Evolutionary conservation across 30 jellyfish, hydroid and myxozoan species (phyloP).

Genomic region (Aurelia sp.): DNA sequence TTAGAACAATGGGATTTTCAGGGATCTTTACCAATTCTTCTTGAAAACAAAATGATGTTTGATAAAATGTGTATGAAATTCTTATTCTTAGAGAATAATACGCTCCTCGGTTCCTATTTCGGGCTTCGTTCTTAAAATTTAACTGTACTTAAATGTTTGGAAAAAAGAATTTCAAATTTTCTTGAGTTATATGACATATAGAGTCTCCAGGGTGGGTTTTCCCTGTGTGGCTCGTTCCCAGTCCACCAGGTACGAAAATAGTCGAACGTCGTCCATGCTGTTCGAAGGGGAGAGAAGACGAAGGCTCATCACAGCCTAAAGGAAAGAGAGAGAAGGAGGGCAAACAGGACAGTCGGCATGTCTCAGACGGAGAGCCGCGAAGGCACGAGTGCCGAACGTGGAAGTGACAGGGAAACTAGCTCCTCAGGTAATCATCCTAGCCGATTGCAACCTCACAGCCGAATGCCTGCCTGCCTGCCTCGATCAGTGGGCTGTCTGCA

Average conservation of each 20-base stretch:
- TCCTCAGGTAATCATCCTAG: conserved; percentile 54
- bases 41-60: too few relatives aligned
- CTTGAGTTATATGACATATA: too few relatives aligned
- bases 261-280: conserved; percentile 66
- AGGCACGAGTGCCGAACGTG: conserved; percentile 71
- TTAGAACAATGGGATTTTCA: too few relatives aligned
- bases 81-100: too few relatives aligned
- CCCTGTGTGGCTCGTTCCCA: conserved; percentile 73
- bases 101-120: too few relatives aligned
- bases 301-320: conserved; percentile 49
- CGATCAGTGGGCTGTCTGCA: not conserved
- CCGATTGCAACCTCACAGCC: conserved; percentile 24
- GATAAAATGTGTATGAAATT: too few relatives aligned
- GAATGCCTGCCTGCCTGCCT: conserved; percentile 19
- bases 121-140: too few relatives aligned
- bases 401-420: conserved; percentile 60
- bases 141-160: too few relatives aligned
- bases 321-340: conserved; percentile 56
- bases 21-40: too few relatives aligned
- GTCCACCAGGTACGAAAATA: conserved; percentile 49
- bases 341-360: conserved; percentile 78
- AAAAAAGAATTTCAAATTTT: too few relatives aligned
- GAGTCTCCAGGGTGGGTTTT: conserved; percentile 41
- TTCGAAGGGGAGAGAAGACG: conserved; percentile 64
- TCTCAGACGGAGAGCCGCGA: conserved; percentile 81